A percentile compares a stretch with the other conserved stretches of the same genome.
Conservation (phyloP, 2,888 invertebrate species). For the Stenolophus ochropezus region DNA sequence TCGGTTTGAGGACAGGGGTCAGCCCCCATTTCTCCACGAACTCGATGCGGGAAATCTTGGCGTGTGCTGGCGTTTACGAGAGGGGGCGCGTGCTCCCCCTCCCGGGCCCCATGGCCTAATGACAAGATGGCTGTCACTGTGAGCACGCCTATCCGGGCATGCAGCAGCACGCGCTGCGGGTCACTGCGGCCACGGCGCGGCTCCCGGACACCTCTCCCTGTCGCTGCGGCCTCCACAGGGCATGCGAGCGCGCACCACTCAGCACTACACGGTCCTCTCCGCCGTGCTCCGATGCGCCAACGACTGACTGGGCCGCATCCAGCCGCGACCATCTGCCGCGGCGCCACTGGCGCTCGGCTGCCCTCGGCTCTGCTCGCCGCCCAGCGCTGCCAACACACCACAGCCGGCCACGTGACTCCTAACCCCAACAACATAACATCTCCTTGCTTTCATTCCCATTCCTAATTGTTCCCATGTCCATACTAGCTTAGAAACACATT, state of each 20-base stretch:
- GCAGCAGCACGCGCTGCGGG: conserved; percentile 68
- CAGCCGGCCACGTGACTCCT: conserved; percentile 32
- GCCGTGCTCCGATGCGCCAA: conserved; percentile 57
- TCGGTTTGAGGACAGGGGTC: conserved; percentile 97
- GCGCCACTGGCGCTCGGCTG: conserved; percentile 45
- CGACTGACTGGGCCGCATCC: conserved; percentile 50
- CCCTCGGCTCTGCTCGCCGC: no score
- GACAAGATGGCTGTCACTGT: conserved; percentile 65
- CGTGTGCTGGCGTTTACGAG: conserved; percentile 78
- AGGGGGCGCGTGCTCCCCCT: conserved; percentile 78
- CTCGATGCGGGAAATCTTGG: conserved; percentile 98
- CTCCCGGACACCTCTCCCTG: no score
- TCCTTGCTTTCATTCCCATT: no score
- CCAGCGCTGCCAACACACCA: conserved; percentile 30
- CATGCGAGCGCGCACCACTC: conserved; percentile 42
- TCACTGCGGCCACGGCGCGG: neutral
- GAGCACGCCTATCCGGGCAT: conserved; percentile 66
- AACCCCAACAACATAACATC: conserved; percentile 20
- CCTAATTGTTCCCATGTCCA: no score
- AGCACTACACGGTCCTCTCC: conserved; percentile 26
- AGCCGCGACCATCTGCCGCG: conserved; percentile 51
- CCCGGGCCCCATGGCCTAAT: conserved; percentile 77
- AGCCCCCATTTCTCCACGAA: conserved; percentile 98
- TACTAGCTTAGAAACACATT: no score
- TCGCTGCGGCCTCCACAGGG: conserved; percentile 21